Evolutionary conservation across 2,888 invertebrate genomes (phyloP).

Genomic region (Pyrgus malvae): DNA sequence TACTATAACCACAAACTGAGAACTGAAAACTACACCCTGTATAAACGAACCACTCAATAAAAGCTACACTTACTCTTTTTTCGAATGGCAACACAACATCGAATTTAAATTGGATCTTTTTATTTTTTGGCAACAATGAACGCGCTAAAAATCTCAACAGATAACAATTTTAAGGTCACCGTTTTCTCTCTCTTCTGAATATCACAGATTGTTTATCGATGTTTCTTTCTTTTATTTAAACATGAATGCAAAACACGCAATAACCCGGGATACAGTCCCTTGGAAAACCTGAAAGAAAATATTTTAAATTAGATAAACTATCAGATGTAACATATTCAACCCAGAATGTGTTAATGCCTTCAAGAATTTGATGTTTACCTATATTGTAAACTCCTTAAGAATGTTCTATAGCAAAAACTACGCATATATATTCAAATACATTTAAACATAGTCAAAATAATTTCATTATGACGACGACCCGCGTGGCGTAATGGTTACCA

Average conservation of each 20-base stretch:
- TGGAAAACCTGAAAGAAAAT: slow-evolving; percentile 21
- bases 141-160: slow-evolving; percentile 54
- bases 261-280: slow-evolving; percentile 17
- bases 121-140: slow-evolving; percentile 62
- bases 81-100: slow-evolving; percentile 65
- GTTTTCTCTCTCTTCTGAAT: slow-evolving; percentile 33
- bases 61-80: slow-evolving; percentile 64
- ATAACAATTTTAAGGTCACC: slow-evolving; percentile 18
- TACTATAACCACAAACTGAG: not conserved
- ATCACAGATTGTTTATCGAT: slow-evolving; percentile 39
- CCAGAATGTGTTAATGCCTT: slow-evolving; percentile 11
- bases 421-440: too few relatives aligned
- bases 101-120: slow-evolving; percentile 53
- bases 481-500: too few relatives aligned
- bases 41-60: slow-evolving; percentile 27
- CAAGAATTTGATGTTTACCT: too few relatives aligned
- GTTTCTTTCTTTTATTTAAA: slow-evolving; percentile 21
- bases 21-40: slow-evolving; percentile 13
- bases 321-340: not conserved
- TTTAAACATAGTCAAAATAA: too few relatives aligned
- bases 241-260: slow-evolving; percentile 13
- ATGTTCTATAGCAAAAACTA: too few relatives aligned
- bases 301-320: not conserved
- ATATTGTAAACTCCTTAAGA: too few relatives aligned
- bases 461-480: too few relatives aligned